Percentiles rank a stretch among this genome's conserved stretches.
These are phyloP conservation scores for Helleia helle DNA, from an alignment of 2,888 invertebrate genomes.

Conservation along the genomic window DNA sequence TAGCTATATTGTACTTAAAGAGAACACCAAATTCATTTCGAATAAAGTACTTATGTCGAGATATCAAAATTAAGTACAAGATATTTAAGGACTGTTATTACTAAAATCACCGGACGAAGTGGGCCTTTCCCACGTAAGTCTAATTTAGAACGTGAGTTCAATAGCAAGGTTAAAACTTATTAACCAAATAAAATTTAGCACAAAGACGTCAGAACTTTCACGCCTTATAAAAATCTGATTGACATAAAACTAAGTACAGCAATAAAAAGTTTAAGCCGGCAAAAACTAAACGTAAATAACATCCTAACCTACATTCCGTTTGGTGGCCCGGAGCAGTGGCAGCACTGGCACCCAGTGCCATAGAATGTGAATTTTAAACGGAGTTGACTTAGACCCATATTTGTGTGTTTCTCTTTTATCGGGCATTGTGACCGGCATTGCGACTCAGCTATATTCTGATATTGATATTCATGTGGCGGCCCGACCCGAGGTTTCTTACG, in stretches of 20 bases:
- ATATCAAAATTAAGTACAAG: slow-evolving; percentile 8
- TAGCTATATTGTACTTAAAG: slow-evolving; percentile 10
- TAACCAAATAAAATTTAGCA: slow-evolving; percentile 48
- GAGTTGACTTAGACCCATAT: slow-evolving; percentile 56
- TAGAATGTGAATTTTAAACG: slow-evolving; percentile 66
- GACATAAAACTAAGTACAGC: slow-evolving; percentile 65
- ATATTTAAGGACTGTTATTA: neutral
- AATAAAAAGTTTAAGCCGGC: slow-evolving; percentile 59
- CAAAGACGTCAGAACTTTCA: slow-evolving; percentile 65
- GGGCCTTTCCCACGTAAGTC: slow-evolving; percentile 30
- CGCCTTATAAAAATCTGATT: slow-evolving; percentile 64
- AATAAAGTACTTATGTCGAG: too few species aligned
- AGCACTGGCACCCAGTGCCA: slow-evolving; percentile 36
- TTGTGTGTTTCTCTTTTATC: slow-evolving; percentile 64
- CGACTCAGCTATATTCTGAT: slow-evolving; percentile 52
- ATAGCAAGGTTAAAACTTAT: slow-evolving; percentile 35
- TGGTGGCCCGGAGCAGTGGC: slow-evolving; percentile 44
- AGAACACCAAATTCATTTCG: neutral
- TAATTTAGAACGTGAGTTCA: slow-evolving; percentile 32
- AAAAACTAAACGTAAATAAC: slow-evolving; percentile 65
- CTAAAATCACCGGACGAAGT: slow-evolving; percentile 15
- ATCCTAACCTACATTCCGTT: slow-evolving; percentile 70
- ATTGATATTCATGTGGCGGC: slow-evolving; percentile 66
- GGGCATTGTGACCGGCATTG: slow-evolving; percentile 56
- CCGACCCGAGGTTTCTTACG: slow-evolving; percentile 50